Evolutionary conservation across 2,888 invertebrate species (phyloP).

Genomic region (Malacosoma neustria): DNA sequence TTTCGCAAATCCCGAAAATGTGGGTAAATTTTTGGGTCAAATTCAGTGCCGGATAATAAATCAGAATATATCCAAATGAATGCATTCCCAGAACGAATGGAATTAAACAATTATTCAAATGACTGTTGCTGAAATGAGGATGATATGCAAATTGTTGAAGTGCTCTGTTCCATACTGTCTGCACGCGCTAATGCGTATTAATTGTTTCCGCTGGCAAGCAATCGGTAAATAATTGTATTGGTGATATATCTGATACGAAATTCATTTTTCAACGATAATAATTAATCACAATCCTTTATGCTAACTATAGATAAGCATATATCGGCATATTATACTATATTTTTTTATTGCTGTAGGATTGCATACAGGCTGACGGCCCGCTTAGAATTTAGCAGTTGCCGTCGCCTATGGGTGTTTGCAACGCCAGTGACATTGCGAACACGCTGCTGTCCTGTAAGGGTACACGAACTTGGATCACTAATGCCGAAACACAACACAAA

Average conservation of each 20-base stretch:
- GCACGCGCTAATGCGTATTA: slow-evolving; percentile 17
- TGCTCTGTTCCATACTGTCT: slow-evolving; percentile 18
- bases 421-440: too few relatives aligned
- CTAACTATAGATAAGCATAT: too few relatives aligned
- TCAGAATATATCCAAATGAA: slow-evolving; percentile 30
- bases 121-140: slow-evolving; percentile 39
- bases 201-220: slow-evolving; percentile 5
- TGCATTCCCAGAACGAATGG: slow-evolving; percentile 33
- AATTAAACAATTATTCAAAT: slow-evolving; percentile 65
- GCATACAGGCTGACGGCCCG: too few relatives aligned
- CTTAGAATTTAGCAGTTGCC: too few relatives aligned
- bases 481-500: too few relatives aligned
- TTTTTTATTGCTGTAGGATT: too few relatives aligned
- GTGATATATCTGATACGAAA: background rate
- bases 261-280: too few relatives aligned
- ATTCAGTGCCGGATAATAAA: slow-evolving; percentile 20
- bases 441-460: too few relatives aligned
- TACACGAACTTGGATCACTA: too few relatives aligned
- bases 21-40: background rate
- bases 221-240: background rate
- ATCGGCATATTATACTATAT: too few relatives aligned
- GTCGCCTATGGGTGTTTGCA: too few relatives aligned
- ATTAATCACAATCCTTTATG: too few relatives aligned
- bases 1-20: background rate
- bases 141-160: slow-evolving; percentile 41